These are phyloP conservation scores for Polypedilum vanderplanki DNA, from an alignment of 1,140 invertebrate species.

Conservation along the genomic window DNA sequence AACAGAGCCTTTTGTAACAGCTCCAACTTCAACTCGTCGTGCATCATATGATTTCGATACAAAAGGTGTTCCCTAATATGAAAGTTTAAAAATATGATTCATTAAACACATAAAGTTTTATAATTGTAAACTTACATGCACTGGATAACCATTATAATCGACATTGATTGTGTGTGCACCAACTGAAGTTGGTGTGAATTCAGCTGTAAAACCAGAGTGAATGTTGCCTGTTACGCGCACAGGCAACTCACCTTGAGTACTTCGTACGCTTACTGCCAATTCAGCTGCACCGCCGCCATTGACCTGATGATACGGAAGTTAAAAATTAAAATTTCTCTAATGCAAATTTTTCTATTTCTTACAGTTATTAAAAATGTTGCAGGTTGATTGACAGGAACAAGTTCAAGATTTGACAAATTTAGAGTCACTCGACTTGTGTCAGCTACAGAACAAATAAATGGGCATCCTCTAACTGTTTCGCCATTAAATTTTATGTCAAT, in stretches of 20 bases:
- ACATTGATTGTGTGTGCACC: constrained; percentile 84
- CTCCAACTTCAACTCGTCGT: constrained; percentile 76
- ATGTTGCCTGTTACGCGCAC: constrained; percentile 85
- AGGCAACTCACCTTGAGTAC: constrained; percentile 69
- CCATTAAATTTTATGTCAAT: constrained; percentile 99
- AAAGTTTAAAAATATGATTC: constrained; percentile 29
- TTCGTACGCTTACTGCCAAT: constrained; percentile 78
- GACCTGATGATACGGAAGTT: not conserved
- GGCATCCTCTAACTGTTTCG: constrained; percentile 86
- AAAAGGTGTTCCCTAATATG: constrained; percentile 78
- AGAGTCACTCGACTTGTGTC: constrained; percentile 73
- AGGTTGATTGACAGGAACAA: constrained; percentile 79
- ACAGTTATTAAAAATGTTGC: constrained; percentile 85
- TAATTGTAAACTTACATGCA: constrained; percentile 45
- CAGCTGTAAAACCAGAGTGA: constrained; percentile 76
- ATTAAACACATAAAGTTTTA: not conserved
- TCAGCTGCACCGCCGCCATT: constrained; percentile 72
- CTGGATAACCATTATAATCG: constrained; percentile 83
- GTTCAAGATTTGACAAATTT: constrained; percentile 67
- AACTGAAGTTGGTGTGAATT: constrained; percentile 84
- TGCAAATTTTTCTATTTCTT: constrained; percentile 43
- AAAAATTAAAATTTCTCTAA: too few relatives aligned
- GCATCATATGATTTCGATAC: constrained; percentile 89
- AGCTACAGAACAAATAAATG: constrained; percentile 76
- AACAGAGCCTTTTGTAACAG: constrained; percentile 68